Base-by-base conservation (phyloP, 1,140 invertebrate species). In the Rhagoletis zephyria region DNA sequence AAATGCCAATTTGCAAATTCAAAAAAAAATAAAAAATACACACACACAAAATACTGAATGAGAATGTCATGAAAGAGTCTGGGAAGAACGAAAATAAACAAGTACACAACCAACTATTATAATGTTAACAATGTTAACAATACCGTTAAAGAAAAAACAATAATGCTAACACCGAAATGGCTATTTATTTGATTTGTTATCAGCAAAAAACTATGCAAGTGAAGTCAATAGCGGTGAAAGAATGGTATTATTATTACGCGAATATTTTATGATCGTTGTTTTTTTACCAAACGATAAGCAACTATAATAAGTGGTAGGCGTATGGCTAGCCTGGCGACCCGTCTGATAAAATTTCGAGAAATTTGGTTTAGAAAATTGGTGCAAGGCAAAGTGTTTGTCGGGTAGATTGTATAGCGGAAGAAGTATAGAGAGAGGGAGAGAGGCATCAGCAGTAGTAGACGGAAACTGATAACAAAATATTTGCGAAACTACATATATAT, bases 261-360 rank as follows among this genome's bases (percentile, higher is more conserved):
- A 5, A 56, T 56, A 56, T 56, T 7, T 56, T 56, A 7, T 56
- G 5, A 56, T 56, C 3, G 51, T 56, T 56, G 5, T 56, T 56
- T 5, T 56, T 56, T 56, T 56, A 2, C 5, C 51, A 56, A 30
- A 7, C 12, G 30, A 70, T 42, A 45, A 40, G 42, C 14, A 4
- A 0, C 30, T 14, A 45, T 70, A 45, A 4, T 14, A 12, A 30
- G 9, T 16, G 12, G 6, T 42, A 19, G 61, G 19, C 61, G 19
- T 63, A 63, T 3, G 19, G 2, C n/a, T 30, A 56, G 51, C 51
- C 51, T 56, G 30, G 67, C 67, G 45, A 5, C 12, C 40, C 42
- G 61, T 63, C 40, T 74, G 67, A 74, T 74, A 74, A 74, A 74
- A 74, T 74, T 74, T 74, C 67, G 45, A 74, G 40, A 74, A 74